phyloP scores from a whole-genome alignment of 2,888 invertebrate species.

The Agonopterix arenella region DNA sequence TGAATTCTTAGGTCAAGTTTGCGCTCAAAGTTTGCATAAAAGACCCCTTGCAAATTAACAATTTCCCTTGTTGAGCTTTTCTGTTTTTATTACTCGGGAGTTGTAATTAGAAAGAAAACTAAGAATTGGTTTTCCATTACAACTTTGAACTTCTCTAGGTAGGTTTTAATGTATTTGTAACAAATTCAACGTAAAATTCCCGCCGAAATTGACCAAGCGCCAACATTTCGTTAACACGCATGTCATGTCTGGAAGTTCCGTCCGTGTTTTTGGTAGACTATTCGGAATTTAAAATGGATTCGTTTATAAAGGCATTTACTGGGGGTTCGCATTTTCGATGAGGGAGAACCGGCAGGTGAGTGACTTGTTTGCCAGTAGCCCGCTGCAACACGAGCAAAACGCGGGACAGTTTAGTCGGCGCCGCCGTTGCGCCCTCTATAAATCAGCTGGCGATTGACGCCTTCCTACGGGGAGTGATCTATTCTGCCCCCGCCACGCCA shows the following conservation, averaged over 20 bases:
- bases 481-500: conserved; percentile 61
- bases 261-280: conserved; percentile 64
- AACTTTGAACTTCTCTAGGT: conserved; percentile 21
- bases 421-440: conserved; percentile 60
- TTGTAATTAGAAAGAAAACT: conserved; percentile 34
- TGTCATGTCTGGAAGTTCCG: conserved; percentile 68
- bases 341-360: conserved; percentile 68
- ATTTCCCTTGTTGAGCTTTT: conserved; percentile 37
- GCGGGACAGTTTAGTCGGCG: conserved; percentile 66
- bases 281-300: conserved; percentile 70
- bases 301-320: conserved; percentile 70
- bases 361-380: conserved; percentile 72
- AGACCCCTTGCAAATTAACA: conserved; percentile 55
- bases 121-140: conserved; percentile 18
- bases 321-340: conserved; percentile 68
- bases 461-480: conserved; percentile 75
- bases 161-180: conserved; percentile 38
- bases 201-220: conserved; percentile 58
- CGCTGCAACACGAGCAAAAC: conserved; percentile 64
- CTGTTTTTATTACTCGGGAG: conserved; percentile 33
- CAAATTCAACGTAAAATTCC: conserved; percentile 43
- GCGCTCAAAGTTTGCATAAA: conserved; percentile 60
- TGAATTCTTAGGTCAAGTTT: conserved; percentile 71
- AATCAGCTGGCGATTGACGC: conserved; percentile 73
- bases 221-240: conserved; percentile 67